phyloP scores from a whole-genome alignment of 2,888 invertebrate genomes.

The Osedax fenrisi region DNA sequence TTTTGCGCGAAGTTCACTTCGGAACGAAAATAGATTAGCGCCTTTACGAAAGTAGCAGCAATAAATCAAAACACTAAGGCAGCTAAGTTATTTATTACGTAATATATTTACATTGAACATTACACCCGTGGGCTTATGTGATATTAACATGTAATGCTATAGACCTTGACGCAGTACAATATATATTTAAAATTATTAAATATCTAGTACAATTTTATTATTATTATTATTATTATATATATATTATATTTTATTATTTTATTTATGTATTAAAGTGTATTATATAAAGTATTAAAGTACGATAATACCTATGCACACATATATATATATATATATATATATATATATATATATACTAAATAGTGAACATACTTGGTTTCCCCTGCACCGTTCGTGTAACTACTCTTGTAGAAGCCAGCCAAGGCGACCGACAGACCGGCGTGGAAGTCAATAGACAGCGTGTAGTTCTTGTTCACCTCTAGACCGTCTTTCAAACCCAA shows the following conservation, averaged over 20 bases:
- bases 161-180: too few species aligned
- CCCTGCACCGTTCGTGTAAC: neutral
- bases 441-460: neutral
- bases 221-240: too few species aligned
- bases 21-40: too few species aligned
- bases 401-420: neutral
- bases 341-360: neutral
- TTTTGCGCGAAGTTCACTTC: too few species aligned
- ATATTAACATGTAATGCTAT: too few species aligned
- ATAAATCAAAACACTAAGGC: too few species aligned
- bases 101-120: too few species aligned
- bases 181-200: too few species aligned
- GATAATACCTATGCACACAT: neutral
- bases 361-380: neutral
- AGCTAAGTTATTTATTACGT: too few species aligned
- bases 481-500: neutral
- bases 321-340: neutral
- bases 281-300: neutral
- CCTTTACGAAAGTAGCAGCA: too few species aligned
- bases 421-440: neutral
- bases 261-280: neutral
- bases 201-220: too few species aligned
- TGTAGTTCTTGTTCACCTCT: neutral
- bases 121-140: too few species aligned
- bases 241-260: neutral